These are phyloP conservation scores for Operophtera brumata DNA, from an alignment of 2,888 invertebrate genomes.

Conservation along the genomic window DNA sequence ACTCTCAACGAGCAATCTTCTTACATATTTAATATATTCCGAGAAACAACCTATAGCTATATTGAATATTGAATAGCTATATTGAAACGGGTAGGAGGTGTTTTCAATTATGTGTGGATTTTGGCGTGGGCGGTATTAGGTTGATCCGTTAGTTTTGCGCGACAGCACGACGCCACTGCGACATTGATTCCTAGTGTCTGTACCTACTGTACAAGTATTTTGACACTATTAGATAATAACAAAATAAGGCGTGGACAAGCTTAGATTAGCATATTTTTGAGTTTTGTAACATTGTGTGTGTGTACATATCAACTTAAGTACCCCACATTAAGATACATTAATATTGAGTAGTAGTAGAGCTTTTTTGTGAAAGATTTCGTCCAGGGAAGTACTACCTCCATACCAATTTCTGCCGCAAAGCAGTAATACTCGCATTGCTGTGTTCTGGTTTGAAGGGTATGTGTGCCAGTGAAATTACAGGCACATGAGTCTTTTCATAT, in stretches of 20 bases:
- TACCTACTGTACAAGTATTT: conserved; percentile 21
- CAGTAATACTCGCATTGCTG: too few relatives aligned
- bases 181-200: conserved; percentile 35
- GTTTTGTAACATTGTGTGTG: neutral
- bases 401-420: too few relatives aligned
- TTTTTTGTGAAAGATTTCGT: too few relatives aligned
- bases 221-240: conserved; percentile 22
- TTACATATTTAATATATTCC: too few relatives aligned
- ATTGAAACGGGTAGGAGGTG: conserved; percentile 9
- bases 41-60: neutral
- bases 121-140: conserved; percentile 42
- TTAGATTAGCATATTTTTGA: neutral
- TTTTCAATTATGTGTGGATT: conserved; percentile 22
- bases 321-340: too few relatives aligned
- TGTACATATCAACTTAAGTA: too few relatives aligned
- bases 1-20: too few relatives aligned
- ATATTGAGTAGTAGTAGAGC: too few relatives aligned
- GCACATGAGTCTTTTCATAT: too few relatives aligned
- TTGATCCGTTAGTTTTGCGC: conserved; percentile 49
- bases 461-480: too few relatives aligned
- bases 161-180: conserved; percentile 32
- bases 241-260: neutral
- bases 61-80: neutral
- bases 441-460: too few relatives aligned
- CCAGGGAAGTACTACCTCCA: too few relatives aligned